Conservation (phyloP, 2,797 vertebrate genomes). For the Strix occidentalis region DNA sequence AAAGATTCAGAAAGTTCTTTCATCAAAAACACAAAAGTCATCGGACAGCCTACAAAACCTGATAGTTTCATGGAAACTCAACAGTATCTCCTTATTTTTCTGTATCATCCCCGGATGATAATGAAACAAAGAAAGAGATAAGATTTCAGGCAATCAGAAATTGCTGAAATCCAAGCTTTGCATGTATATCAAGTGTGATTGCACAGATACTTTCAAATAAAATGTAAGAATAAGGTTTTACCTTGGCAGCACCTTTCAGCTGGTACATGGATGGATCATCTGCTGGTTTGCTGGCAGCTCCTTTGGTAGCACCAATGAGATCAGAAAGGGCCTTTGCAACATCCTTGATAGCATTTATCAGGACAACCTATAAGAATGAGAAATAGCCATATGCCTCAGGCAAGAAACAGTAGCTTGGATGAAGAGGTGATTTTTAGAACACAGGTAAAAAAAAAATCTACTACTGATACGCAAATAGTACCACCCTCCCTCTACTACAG, state of each 20-base stretch:
- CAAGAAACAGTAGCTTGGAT: background rate
- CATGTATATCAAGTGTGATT: background rate
- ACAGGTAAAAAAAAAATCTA: background rate
- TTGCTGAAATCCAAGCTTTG: background rate
- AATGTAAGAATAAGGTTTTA: conserved; percentile 29
- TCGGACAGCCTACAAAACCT: background rate
- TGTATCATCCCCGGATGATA: background rate
- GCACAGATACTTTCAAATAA: background rate
- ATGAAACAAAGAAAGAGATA: background rate
- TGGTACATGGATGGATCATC: conserved; percentile 99
- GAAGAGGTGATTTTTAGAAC: background rate
- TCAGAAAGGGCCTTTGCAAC: conserved; percentile 98
- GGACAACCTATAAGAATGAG: conserved; percentile 85
- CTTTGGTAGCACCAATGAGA: conserved; percentile 96
- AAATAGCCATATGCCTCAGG: background rate
- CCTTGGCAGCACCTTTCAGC: conserved; percentile 97
- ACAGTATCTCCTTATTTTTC: background rate
- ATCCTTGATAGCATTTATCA: conserved; percentile 98
- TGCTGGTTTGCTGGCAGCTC: conserved; percentile 93
- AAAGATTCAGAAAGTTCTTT: background rate
- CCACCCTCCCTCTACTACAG: background rate
- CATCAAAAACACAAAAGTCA: background rate
- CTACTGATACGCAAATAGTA: background rate
- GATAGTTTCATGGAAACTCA: background rate
- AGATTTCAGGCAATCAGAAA: background rate